phyloP scores from a whole-genome alignment of 2,797 vertebrate species.

The Crypturellus tataupa region DNA sequence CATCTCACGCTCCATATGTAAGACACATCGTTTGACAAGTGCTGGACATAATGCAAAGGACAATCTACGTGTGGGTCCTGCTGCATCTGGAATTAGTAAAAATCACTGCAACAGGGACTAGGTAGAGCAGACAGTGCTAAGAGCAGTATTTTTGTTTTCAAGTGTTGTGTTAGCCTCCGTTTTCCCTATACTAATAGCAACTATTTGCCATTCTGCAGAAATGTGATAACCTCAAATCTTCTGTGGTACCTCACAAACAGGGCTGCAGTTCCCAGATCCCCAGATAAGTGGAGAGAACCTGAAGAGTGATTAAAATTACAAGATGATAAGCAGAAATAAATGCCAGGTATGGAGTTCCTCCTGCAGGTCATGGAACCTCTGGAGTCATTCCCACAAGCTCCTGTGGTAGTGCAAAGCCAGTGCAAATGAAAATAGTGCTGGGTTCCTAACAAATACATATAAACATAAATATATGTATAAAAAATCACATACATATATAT shows the following conservation, averaged over 20 bases:
- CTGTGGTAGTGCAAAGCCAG: background rate
- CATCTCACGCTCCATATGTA: accelerated
- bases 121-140: background rate
- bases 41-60: accelerated
- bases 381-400: background rate
- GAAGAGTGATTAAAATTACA: background rate
- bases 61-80: too few relatives aligned
- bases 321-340: background rate
- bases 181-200: background rate
- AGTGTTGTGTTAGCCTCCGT: background rate
- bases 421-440: background rate
- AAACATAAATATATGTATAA: background rate
- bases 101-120: background rate
- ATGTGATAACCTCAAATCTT: background rate
- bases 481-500: background rate
- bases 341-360: background rate
- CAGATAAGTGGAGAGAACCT: background rate
- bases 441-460: background rate
- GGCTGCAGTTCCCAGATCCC: background rate
- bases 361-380: background rate
- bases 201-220: background rate
- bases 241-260: background rate
- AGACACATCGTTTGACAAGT: too few relatives aligned
- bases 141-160: background rate
- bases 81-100: background rate